Base-by-base conservation (phyloP, 2,888 invertebrate species). In the Biston stratarius region DNA sequence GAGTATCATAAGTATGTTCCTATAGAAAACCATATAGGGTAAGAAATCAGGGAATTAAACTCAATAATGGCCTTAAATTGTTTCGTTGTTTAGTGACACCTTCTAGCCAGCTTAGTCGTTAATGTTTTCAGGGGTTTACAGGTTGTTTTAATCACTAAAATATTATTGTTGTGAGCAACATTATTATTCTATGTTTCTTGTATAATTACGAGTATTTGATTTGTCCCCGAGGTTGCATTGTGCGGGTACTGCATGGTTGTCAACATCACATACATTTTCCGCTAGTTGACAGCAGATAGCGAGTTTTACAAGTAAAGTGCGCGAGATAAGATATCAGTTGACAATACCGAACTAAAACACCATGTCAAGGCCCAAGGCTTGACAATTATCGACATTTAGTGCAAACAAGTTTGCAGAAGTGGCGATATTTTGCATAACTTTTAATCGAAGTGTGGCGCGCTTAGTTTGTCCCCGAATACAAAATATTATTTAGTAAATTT, bases 301-400 rank as follows among this genome's bases (percentile, higher is more conserved):
- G 36, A 15, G 57, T 45, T 14, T 38, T 40, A 68, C 55, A 64
- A 44, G 55, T 48, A 48, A 44, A 58, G 14, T 58, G 58, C 34
- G 44, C 34, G 24, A 5, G 70, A 73, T 73, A 69, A 71, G 73
- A 73, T 73, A 65, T 69, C 51, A 61, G 44, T 61, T 56, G 61
- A 70, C 70, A 70, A 59, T 59, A n/a, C 8, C 38, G 68, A 42
- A 66, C 55, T 67, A 71, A 71, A 71, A 48, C 47, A 64, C 60
- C 67, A 61, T 72, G 72, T 70, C 72, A 72, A 66, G 65, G 69
- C 45, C 38, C 33, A 38, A 44, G 60, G 48, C 56, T 62, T 38
- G 34, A 52, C 45, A 68, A 64, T 64, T 62, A 61, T 64, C 56
- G 24, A 57, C 9, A 49, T 48, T 64, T 58, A 45, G 56, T 34